Evolutionary conservation across 2,797 vertebrate species (phyloP).

Genomic region (Threskiornis aethiopicus): DNA sequence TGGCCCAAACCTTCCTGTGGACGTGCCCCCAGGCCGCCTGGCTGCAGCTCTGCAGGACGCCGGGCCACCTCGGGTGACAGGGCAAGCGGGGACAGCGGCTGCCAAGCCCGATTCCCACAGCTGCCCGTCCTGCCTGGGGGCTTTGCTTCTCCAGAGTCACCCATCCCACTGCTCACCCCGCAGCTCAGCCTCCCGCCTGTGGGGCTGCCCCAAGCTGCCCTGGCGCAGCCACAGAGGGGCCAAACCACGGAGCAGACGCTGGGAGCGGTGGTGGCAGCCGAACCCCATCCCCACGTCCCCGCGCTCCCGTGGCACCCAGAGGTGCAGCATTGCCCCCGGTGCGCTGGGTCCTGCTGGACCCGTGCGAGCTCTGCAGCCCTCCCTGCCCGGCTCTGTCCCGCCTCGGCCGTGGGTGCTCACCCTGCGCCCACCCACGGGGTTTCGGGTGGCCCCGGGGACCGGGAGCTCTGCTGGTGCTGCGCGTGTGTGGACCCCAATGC

Average conservation of each 20-base stretch:
- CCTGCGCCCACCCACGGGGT: not conserved
- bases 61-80: not conserved
- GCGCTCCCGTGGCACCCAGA: not conserved
- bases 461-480: not conserved
- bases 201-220: not conserved
- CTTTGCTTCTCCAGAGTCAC: not conserved
- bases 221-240: not conserved
- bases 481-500: not conserved
- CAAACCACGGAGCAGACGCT: not conserved
- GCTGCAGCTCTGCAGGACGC: not conserved
- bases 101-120: not conserved
- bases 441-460: not conserved
- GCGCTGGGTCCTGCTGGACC: not conserved
- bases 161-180: not conserved
- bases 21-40: rapidly evolving
- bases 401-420: not conserved
- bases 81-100: not conserved
- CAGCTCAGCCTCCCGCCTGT: not conserved
- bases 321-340: rapidly evolving
- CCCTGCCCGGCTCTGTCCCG: rapidly evolving
- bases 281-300: not conserved
- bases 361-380: not conserved
- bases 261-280: not conserved
- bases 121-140: not conserved
- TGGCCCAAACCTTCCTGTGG: not conserved